These are phyloP conservation scores for Platycheirus albimanus DNA, from an alignment of 2,888 invertebrate genomes.

Conservation along the genomic window DNA sequence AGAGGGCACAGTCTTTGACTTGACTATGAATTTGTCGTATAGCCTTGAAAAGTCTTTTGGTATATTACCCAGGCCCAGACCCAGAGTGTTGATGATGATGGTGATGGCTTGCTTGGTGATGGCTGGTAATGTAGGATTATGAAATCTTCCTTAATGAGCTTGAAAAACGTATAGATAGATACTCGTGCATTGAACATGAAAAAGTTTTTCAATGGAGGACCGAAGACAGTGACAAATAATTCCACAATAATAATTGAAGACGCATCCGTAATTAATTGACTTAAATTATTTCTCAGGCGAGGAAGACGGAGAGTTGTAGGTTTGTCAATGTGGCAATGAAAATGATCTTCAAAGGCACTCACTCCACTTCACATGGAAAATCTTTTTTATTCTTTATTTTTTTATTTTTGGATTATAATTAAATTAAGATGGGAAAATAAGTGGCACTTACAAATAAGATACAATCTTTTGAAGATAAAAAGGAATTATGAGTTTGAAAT, in stretches of 20 bases:
- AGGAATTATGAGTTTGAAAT: no score
- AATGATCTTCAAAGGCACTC: conserved; percentile 50
- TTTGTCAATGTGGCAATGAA: conserved; percentile 24
- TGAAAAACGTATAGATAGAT: neutral
- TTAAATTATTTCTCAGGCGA: conserved; percentile 38
- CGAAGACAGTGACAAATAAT: conserved; percentile 20
- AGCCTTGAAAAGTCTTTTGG: conserved; percentile 32
- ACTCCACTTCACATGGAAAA: neutral
- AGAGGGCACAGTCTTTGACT: conserved; percentile 20
- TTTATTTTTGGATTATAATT: conserved; percentile 4
- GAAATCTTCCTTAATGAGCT: conserved; percentile 51
- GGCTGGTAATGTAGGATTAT: conserved; percentile 7
- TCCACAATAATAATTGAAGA: conserved; percentile 33
- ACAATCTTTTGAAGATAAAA: no score
- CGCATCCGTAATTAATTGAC: conserved; percentile 45
- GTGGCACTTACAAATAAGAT: neutral
- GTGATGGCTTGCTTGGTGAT: neutral
- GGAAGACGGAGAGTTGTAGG: neutral
- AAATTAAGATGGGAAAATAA: conserved; percentile 13
- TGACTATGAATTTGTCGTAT: conserved; percentile 25
- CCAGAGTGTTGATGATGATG: no score
- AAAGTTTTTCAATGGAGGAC: conserved; percentile 3
- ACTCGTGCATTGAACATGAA: conserved; percentile 1
- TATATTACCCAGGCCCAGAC: no score
- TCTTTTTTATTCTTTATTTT: neutral